phyloP scores from a whole-genome alignment of 2,113 vertebrate genomes.

The Oryzias celebensis region DNA sequence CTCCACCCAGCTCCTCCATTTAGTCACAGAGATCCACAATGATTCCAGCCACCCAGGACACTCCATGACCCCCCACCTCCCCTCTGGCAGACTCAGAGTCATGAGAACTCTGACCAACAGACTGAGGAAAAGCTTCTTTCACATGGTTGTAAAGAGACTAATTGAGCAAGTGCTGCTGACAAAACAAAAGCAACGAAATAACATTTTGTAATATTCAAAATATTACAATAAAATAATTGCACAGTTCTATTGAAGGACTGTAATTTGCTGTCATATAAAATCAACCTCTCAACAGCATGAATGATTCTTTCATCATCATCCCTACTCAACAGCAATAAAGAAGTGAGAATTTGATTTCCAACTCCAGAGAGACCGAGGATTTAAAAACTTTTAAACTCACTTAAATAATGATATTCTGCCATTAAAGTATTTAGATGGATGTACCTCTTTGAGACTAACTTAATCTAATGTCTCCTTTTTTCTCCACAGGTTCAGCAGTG shows the following conservation, averaged over 20 bases:
- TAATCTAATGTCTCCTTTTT: conserved; percentile 83
- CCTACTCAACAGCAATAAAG: conserved; percentile 33
- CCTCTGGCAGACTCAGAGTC: neutral
- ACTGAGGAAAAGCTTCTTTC: no score
- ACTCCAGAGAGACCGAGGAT: conserved; percentile 40
- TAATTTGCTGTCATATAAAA: conserved; percentile 42
- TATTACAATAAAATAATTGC: no score
- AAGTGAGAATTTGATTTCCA: conserved; percentile 38
- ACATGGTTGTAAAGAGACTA: no score
- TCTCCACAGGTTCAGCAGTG: conserved; percentile 78
- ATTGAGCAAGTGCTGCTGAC: no score
- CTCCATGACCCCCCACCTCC: neutral
- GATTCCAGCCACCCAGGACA: neutral
- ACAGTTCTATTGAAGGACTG: conserved; percentile 24
- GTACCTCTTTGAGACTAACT: conserved; percentile 72
- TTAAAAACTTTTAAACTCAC: conserved; percentile 69
- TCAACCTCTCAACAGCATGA: conserved; percentile 33
- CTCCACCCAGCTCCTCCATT: neutral
- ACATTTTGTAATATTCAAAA: no score
- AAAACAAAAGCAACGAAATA: no score
- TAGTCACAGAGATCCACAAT: neutral
- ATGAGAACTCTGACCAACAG: no score
- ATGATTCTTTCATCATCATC: conserved; percentile 61
- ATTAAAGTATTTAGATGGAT: conserved; percentile 84
- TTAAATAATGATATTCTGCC: conserved; percentile 76